These are phyloP conservation scores for Zaprionus vittiger DNA, from an alignment of 1,140 invertebrate genomes.

Conservation along the genomic window DNA sequence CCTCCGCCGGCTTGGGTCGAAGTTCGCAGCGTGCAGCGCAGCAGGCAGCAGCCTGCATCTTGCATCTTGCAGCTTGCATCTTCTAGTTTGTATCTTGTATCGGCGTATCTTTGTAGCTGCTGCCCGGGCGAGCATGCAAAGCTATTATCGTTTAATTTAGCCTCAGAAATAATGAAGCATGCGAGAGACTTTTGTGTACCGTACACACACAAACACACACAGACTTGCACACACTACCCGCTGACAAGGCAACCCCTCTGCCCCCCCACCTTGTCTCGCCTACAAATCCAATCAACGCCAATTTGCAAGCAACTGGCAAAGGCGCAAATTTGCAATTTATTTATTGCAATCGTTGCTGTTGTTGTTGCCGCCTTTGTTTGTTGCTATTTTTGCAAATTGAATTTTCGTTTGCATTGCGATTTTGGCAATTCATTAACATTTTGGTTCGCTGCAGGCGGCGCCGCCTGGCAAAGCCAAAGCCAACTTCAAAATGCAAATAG, in stretches of 20 bases:
- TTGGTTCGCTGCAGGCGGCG: constrained; percentile 44
- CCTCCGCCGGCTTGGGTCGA: not conserved
- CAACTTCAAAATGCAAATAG: constrained; percentile 69
- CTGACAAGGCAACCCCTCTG: not conserved
- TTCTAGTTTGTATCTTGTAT: constrained; percentile 3
- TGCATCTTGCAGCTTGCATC: constrained; percentile 12
- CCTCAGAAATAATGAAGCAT: constrained; percentile 75
- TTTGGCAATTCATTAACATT: constrained; percentile 78
- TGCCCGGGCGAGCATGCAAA: constrained; percentile 67
- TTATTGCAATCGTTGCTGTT: constrained; percentile 49
- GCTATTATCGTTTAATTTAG: constrained; percentile 82
- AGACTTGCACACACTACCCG: not conserved
- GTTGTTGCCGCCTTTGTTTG: constrained; percentile 31
- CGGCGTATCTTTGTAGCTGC: constrained; percentile 24
- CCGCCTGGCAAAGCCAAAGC: constrained; percentile 22
- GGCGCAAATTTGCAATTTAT: constrained; percentile 74
- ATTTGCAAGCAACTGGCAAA: constrained; percentile 65
- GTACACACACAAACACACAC: not conserved
- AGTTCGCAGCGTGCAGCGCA: constrained; percentile 18
- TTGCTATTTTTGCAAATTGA: constrained; percentile 75
- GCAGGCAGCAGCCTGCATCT: constrained; percentile 4
- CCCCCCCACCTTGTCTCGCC: not conserved
- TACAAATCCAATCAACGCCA: constrained; percentile 73
- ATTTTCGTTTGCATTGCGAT: constrained; percentile 75
- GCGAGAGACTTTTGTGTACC: constrained; percentile 45